Evolutionary conservation across 2,888 invertebrate genomes (phyloP), one percentile per base, ranked within the genome.

Genomic region (Sphaerophoria taeniata): DNA sequence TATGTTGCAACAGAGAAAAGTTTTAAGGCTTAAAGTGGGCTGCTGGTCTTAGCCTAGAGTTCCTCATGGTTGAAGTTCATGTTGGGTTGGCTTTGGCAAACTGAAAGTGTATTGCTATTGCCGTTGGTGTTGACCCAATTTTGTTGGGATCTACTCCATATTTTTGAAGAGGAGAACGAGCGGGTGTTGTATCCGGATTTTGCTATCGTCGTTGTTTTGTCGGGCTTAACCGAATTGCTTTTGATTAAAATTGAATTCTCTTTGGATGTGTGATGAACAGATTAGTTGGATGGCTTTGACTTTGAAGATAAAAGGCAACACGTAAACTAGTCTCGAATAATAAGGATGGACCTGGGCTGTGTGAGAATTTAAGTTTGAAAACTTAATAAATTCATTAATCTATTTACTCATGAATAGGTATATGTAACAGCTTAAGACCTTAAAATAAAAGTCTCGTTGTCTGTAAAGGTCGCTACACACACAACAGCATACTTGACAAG

Each of bases 171-270:
- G 45, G 14, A 61, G 61, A 47, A 47, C 31, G 69, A 24, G 58
- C 6, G 69, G 77, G 61, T 73, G 82, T n/a, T 77, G 51, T 36
- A 65, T 63, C 65, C 61, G 51, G 45, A 76, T 60, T 67, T 71
- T 69, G 69, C 77, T 73, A 70, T 73, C 36, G 63, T 77, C 55
- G 56, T 63, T 72, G 67, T 60, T 67, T 73, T 58, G 72, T 60
- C 58, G 63, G 74, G 75, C 24, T 58, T 74, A 58, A 39, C 70
- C 24, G 63, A 74, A 74, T 75, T 49, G 63, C 70, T 75, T 70
- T 77, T 82, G 73, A 77, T 82, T 82, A 73, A 82, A 82, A 82
- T 82, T 77, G 47, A 82, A 77, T 73, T 73, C 69, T 56, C 80
- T 65, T 70, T 72, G 74, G 53, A 61, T 36, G 55, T 63, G 70